Conservation (phyloP, 92 coral and sea anemone species). For the Palythoa heliodiscus region DNA sequence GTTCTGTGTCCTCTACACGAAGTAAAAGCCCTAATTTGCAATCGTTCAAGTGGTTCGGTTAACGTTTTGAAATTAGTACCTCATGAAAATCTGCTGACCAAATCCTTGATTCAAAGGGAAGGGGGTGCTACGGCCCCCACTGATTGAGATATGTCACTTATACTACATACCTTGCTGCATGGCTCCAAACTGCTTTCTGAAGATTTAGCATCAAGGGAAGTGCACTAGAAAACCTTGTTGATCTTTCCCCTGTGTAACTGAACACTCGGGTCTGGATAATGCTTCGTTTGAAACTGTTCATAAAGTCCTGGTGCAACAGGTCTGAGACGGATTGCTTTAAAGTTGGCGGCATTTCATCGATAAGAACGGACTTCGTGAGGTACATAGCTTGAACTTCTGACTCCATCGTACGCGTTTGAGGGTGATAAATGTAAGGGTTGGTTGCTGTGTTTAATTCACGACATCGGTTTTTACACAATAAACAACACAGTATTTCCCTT, state of each 20-base stretch:
- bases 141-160: background rate
- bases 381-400: constrained; percentile 80
- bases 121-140: too few relatives aligned
- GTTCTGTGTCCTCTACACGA: too few relatives aligned
- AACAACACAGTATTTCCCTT: constrained; percentile 34
- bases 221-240: constrained; percentile 76
- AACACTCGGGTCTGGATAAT: constrained; percentile 64
- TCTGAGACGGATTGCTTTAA: constrained; percentile 46
- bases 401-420: constrained; percentile 86
- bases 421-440: constrained; percentile 87
- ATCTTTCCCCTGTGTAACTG: constrained; percentile 69
- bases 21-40: too few relatives aligned
- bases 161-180: constrained; percentile 61
- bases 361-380: constrained; percentile 78
- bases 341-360: constrained; percentile 63
- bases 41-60: too few relatives aligned
- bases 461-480: background rate
- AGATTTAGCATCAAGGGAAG: constrained; percentile 87
- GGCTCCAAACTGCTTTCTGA: constrained; percentile 87
- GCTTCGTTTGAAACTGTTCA: constrained; percentile 77
- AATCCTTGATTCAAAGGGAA: too few relatives aligned
- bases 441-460: constrained; percentile 32
- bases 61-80: too few relatives aligned
- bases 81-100: too few relatives aligned
- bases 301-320: constrained; percentile 56